Base-by-base conservation (phyloP, 2,113 vertebrate genomes). In the Pipra filicauda region DNA sequence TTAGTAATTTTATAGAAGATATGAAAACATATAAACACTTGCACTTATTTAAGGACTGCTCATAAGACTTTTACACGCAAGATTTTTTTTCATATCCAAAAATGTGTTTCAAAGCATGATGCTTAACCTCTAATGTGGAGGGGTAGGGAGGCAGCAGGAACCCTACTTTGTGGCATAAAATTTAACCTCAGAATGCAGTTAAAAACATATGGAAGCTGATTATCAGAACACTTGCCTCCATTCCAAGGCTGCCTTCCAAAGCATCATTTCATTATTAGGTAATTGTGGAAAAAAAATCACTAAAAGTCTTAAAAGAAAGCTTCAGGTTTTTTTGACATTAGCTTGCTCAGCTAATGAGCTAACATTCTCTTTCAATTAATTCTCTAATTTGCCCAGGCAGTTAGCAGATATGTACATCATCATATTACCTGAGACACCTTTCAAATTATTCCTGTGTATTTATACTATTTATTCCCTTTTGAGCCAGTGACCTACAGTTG, bases 361-460 rank as follows among this genome's bases (percentile, higher is more conserved):
- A 88, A 77, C n/a, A 46, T 93, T 89, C 83, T 57, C 83, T 92
- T 96, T 93, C 88, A 95, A 92, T 93, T 95, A 95, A 91, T 94
- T 93, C 79, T 62, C 67, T 89, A 92, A 97, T 95, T 89, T 88
- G 43, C 54, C 54, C 51, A 92, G 70, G 61, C 77, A 92, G 87
- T 86, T 91, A 92, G 67, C 69, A 77, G 79, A 84, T 44, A 72
- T 28, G 90, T 83, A 85, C 55, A 83, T 81, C 80, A 91, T 79
- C 37, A 66, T 54, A 91, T 93, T 57, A 87, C 73, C 73, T 94
- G 83, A 91, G 65, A 92, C 1, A 2, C 72, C 84, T 96, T 96
- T 91, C 76, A 81, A 87, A 93, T 93, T 62, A 83, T 80, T 95
- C 66, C 65, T 41, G 6, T 49, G 23, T 58, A 65, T 83, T 86